Evolutionary conservation across 2,113 vertebrate genomes (phyloP), one percentile per base, ranked within the genome.

Genomic region (Anseranas semipalmata): DNA sequence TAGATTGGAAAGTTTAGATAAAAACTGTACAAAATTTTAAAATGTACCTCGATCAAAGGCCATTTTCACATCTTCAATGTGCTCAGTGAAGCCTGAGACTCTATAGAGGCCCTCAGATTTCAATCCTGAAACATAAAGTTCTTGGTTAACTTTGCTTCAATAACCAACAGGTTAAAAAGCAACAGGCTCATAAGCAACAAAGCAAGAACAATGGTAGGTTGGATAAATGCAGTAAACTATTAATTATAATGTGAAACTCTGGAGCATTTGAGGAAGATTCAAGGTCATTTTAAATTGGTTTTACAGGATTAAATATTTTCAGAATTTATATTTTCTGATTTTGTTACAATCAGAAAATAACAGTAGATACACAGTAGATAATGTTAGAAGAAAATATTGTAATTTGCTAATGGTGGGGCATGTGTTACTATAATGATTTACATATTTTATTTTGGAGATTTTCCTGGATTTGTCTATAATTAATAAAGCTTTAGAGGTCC

Each of bases 11-110:
- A 84, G 30, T 9, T 88, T 84, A 85, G 19, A 60, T 80, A 62
- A 82, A 81, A 52, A 72, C 1, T 41, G 33, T 73, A 35, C 14
- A 67, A 35, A 59, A 33, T 33, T 76, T 77, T 76, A 91, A 97
- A 97, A 55, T 11, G 16, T 96, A 99, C 99, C 99, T 99, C 99
- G 97, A 96, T 99, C 99, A 97, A 99, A 99, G 58, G 99, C 96
- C 95, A 99, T 99, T 94, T 99, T 99, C 89, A 99, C 99, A 37
- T 99, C 99, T 97, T 99, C 99, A 60, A 99, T 98, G 97, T 99
- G 99, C 92, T 99, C 99, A 22, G 99, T 99, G 97, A 99, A 99
- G 92, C 99, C 99, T 19, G 99, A 99, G 86, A 99, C 99, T 98
- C 99, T 97, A 84, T 99, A 99, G 52, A 99, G 98, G 55, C 99